Percentiles rank a stretch among this genome's conserved stretches.
Evolutionary conservation across 2,888 invertebrate genomes (phyloP).

Genomic region (Protodeltote pygarga): DNA sequence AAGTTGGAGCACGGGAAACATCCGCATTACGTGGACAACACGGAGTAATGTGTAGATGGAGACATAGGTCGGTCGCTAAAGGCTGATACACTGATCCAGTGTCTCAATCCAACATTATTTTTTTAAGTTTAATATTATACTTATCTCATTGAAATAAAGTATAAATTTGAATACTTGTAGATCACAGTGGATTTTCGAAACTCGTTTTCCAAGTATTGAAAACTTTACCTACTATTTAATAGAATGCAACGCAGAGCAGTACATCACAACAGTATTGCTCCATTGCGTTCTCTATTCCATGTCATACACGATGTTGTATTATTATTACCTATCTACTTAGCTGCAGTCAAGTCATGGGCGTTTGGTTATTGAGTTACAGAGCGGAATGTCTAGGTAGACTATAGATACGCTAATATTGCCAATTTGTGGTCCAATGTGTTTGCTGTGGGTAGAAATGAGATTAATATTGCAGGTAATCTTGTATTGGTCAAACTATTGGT

Average conservation of each 20-base stretch:
- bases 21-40: conserved; percentile 59
- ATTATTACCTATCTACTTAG: conserved; percentile 38
- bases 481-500: too few species aligned
- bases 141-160: too few species aligned
- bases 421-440: conserved; percentile 37
- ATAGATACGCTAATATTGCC: conserved; percentile 20
- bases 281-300: conserved; percentile 6
- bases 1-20: conserved; percentile 68
- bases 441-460: conserved; percentile 12
- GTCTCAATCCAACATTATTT: too few species aligned
- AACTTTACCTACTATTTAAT: too few species aligned
- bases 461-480: conserved; percentile 16
- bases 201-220: too few species aligned
- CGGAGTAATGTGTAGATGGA: conserved; percentile 18
- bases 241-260: too few species aligned
- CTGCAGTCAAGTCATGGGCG: conserved; percentile 47
- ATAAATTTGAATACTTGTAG: too few species aligned
- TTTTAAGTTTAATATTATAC: too few species aligned
- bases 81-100: neutral
- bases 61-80: neutral
- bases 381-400: conserved; percentile 23
- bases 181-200: too few species aligned
- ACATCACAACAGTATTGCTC: too few species aligned
- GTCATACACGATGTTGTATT: conserved; percentile 32
- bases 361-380: conserved; percentile 47